Evolutionary conservation across 1,140 invertebrate species (phyloP), one percentile per base, ranked within the genome.

Genomic region (Tetramorium alpestre): DNA sequence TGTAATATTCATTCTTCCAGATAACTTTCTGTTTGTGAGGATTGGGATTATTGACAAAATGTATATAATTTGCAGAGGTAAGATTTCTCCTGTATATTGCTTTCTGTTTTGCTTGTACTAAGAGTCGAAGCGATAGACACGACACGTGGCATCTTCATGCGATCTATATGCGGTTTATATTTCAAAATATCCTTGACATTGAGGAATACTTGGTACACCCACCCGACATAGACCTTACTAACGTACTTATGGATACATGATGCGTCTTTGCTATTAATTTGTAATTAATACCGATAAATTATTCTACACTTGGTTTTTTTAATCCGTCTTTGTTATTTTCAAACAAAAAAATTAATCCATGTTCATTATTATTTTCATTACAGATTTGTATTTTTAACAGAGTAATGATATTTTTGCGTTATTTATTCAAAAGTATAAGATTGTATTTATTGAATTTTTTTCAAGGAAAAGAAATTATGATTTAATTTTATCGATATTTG

Each of bases 141-240:
- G 18, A 84, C 5, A 49, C 69, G 44, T 73, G 54, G 44, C 54
- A 4, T 51, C 18, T 16, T 49, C 6, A 22, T 8, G 13, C 25
- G 38, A 82, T 60, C 69, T 82, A 41, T 41, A 38, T 51, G 3
- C 18, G 8, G 6, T 73, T 73, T 47, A 49, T 13, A 16, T 75
- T 84, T 73, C n/a, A 75, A 82, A 75, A 60, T 60, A 49, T 75
- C 13, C 25, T n/a, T 73, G 25, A 84, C 41, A 47, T 49, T 47
- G 25, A 11, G 22, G 41, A 22, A 44, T 22, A 49, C 25, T 28
- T 56, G 13, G 25, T 60, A 44, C 11, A 73, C 22, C 3, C 3
- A 28, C 18, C 44, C n/a, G 47, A 38, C 4, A n/a, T 10, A 73
- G 6, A 1, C 3, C 25, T 51, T 1, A 13, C 13, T 28, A 58